Base-by-base conservation (phyloP, 2,888 invertebrate genomes). In the Conus canariensis region DNA sequence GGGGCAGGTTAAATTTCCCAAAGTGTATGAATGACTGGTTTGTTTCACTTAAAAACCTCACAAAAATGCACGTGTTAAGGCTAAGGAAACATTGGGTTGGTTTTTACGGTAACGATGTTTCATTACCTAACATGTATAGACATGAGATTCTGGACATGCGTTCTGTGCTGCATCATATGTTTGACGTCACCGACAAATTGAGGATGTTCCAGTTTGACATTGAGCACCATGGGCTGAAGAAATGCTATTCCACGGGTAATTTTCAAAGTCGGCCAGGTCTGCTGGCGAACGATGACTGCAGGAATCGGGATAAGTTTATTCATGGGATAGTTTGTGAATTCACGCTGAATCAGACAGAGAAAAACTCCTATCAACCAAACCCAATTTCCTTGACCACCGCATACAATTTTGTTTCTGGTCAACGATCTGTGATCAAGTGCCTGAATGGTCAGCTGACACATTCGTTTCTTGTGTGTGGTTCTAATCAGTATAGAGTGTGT, bases 281-380 rank as follows among this genome's bases (percentile, higher is more conserved):
- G 1, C 30, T 30, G 10, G 25, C 77, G 0, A 9, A 77, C 30
- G 74, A 30, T 30, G 30, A 25, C 25, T 30, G 9, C 70, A 16
- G 70, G 16, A 22, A 22, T 19, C 7, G 8, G 25, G 30, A 77
- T 8, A 25, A 9, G 10, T 19, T 77, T 77, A 12, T 77, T 30
- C 77, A 77, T 30, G 77, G 77, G 30, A 12, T 77, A 77, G 30
- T 77, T 25, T 77, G 77, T 77, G 77, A 77, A 77, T 30, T 77
- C 30, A 30, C 6, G 30, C 10, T 9, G 5, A 77, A 77, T 10
- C 25, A 25, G 30, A 30, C 25, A 10, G 12, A 25, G 9, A 25
- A 19, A 0, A 4, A 74, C 70, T n/a, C 22, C 22, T 14, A 30
- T 30, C 25, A 30, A 10, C 5, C 77, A 19, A 9, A 83, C 2